Percentiles rank a stretch among this genome's conserved stretches.
Evolutionary conservation across 2,113 vertebrate genomes (phyloP).

Genomic region (Struthidea cinerea): DNA sequence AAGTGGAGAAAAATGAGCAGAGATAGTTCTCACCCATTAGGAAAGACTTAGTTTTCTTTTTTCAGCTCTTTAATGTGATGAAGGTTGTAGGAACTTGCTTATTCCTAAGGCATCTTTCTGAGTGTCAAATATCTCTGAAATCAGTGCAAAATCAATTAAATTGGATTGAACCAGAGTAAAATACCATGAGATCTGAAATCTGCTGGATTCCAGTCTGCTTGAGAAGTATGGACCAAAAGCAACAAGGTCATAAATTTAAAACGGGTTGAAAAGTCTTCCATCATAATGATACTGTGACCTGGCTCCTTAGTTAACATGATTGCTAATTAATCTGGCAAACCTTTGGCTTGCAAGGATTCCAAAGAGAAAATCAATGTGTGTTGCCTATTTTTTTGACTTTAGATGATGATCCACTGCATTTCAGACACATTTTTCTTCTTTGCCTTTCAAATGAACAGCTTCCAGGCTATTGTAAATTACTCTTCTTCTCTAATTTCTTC

Average conservation of each 20-base stretch:
- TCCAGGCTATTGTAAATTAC: neutral
- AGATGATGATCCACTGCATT: neutral
- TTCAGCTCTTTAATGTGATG: neutral
- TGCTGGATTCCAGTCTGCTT: neutral
- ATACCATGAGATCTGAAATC: neutral
- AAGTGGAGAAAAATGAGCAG: neutral
- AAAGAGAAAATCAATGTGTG: neutral
- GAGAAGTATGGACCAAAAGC: neutral
- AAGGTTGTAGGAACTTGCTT: neutral
- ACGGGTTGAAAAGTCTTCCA: neutral
- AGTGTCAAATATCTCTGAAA: neutral
- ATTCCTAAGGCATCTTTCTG: neutral
- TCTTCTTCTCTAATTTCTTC: neutral
- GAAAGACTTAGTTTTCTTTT: neutral
- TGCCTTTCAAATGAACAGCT: neutral
- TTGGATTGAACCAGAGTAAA: neutral
- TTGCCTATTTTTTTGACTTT: neutral
- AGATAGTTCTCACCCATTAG: neutral
- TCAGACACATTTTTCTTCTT: neutral
- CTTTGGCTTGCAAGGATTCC: neutral
- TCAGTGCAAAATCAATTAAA: neutral
- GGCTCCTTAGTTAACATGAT: neutral
- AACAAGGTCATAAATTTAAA: neutral
- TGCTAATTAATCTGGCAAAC: neutral
- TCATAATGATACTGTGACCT: neutral